phyloP scores from a whole-genome alignment of 92 coral and sea anemone genomes.

The Zoanthus solanderi region DNA sequence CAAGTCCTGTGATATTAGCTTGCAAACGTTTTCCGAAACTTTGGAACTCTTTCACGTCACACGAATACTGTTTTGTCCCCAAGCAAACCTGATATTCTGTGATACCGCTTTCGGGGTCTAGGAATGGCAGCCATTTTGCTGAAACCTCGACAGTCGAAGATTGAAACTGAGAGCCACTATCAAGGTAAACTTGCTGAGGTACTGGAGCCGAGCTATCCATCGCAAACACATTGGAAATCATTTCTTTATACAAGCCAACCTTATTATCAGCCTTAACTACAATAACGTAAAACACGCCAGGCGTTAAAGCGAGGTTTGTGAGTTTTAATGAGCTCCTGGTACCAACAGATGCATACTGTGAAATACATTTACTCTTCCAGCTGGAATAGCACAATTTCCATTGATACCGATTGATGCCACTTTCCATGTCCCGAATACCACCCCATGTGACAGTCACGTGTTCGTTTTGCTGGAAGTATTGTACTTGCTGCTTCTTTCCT shows the following conservation, averaged over 20 bases:
- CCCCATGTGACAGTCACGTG: slow-evolving; percentile 66
- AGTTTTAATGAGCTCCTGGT: slow-evolving; percentile 50
- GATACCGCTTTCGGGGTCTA: slow-evolving; percentile 71
- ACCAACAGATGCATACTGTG: slow-evolving; percentile 70
- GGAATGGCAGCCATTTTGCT: slow-evolving; percentile 82
- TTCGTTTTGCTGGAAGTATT: slow-evolving; percentile 65
- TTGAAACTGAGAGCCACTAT: slow-evolving; percentile 64
- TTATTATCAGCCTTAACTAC: slow-evolving; percentile 77
- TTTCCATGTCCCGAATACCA: slow-evolving; percentile 75
- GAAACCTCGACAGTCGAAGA: slow-evolving; percentile 65
- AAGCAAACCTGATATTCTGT: slow-evolving; percentile 73
- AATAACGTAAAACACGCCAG: slow-evolving; percentile 69
- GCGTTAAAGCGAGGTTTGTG: slow-evolving; percentile 58
- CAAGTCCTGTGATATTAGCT: slow-evolving; percentile 66
- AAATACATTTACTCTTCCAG: slow-evolving; percentile 42
- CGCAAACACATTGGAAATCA: slow-evolving; percentile 51
- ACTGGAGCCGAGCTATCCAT: slow-evolving; percentile 68
- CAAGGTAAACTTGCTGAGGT: slow-evolving; percentile 74
- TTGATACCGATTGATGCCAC: slow-evolving; percentile 69
- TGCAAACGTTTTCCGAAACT: slow-evolving; percentile 47
- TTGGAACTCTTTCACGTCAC: slow-evolving; percentile 69
- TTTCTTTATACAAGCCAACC: slow-evolving; percentile 62
- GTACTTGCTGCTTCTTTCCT: slow-evolving; percentile 40
- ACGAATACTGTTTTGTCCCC: slow-evolving; percentile 67
- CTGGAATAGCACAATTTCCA: slow-evolving; percentile 81